Evolutionary conservation across 2,888 invertebrate genomes (phyloP).

Genomic region (Micoletzkya japonica): DNA sequence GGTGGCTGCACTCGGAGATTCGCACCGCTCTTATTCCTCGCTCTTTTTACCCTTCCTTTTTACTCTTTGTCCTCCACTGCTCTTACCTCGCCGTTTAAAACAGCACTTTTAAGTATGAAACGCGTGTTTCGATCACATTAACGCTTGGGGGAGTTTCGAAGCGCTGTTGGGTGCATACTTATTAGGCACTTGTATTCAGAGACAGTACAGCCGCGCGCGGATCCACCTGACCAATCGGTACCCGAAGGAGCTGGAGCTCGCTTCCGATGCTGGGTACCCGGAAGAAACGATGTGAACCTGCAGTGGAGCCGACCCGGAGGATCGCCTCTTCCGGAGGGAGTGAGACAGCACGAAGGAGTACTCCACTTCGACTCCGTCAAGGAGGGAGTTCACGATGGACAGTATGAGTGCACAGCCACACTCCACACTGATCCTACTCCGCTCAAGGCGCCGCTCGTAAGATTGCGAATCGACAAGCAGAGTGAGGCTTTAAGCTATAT

Average conservation of each 20-base stretch:
- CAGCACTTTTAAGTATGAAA: too few relatives aligned
- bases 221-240: slow-evolving; percentile 73
- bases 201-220: slow-evolving; percentile 33
- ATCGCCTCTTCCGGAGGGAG: slow-evolving; percentile 39
- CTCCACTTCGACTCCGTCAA: slow-evolving; percentile 40
- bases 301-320: slow-evolving; percentile 44
- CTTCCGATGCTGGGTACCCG: slow-evolving; percentile 73
- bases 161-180: too few relatives aligned
- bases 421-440: slow-evolving; percentile 26
- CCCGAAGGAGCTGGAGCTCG: slow-evolving; percentile 74
- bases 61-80: not conserved
- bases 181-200: too few relatives aligned
- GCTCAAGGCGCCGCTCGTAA: slow-evolving; percentile 6
- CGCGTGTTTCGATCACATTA: too few relatives aligned
- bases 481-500: not conserved
- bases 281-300: slow-evolving; percentile 52
- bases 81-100: too few relatives aligned
- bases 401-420: slow-evolving; percentile 32
- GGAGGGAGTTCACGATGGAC: slow-evolving; percentile 26
- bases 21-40: too few relatives aligned
- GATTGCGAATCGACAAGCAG: slow-evolving; percentile 30
- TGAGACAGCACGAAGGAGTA: slow-evolving; percentile 46
- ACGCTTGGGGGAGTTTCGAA: too few relatives aligned
- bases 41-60: too few relatives aligned
- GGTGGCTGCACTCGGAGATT: too few relatives aligned